Conservation (phyloP, 1,140 invertebrate genomes). For the Pectinophora gossypiella region DNA sequence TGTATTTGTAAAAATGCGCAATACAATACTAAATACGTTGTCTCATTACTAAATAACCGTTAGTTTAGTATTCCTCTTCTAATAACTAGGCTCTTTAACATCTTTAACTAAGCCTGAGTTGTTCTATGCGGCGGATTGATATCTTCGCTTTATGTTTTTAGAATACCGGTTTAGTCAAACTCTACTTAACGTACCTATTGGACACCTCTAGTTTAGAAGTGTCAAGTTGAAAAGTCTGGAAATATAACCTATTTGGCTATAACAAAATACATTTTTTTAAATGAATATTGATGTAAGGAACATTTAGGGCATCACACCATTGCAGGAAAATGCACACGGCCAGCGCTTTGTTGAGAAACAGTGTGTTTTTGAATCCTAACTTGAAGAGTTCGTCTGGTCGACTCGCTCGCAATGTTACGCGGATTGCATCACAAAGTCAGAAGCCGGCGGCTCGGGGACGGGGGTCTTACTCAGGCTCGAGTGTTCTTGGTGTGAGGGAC, state of each 20-base stretch:
- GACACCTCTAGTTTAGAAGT: no score
- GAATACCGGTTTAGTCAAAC: no score
- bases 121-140: no score
- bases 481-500: conserved; percentile 6
- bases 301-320: conserved; percentile 6
- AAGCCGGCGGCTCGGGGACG: conserved; percentile 27
- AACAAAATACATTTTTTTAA: conserved; percentile 24
- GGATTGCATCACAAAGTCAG: conserved; percentile 55
- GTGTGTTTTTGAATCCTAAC: conserved; percentile 39
- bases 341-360: conserved; percentile 45
- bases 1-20: no score
- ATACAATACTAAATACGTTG: no score
- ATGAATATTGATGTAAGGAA: conserved; percentile 19
- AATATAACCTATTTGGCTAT: conserved; percentile 55
- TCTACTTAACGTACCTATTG: no score
- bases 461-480: conserved; percentile 10
- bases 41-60: no score
- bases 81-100: no score
- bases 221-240: conserved; percentile 50
- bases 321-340: conserved; percentile 51
- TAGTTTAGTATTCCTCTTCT: no score
- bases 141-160: no score
- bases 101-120: no score
- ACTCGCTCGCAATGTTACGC: conserved; percentile 42
- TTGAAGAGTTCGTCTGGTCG: conserved; percentile 35